Conservation (phyloP, 2,797 vertebrate genomes). For the Setipinna tenuifilis region DNA sequence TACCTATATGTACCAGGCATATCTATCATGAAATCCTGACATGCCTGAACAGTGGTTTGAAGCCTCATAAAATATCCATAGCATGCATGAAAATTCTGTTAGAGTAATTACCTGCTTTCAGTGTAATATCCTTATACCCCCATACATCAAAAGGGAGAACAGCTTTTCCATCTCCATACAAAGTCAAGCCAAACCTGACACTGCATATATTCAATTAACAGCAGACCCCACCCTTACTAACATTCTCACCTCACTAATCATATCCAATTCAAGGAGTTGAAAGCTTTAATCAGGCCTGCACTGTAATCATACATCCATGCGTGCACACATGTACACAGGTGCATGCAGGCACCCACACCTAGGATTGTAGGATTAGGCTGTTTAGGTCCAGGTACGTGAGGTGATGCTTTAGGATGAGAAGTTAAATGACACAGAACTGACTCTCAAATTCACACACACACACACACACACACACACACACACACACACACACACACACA, state of each 20-base stretch:
- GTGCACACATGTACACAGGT: neutral
- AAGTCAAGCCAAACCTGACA: neutral
- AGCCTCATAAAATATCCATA: neutral
- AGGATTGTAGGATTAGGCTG: too few species aligned
- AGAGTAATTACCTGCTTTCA: neutral
- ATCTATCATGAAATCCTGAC: neutral
- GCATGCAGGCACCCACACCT: too few species aligned
- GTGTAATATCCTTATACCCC: neutral
- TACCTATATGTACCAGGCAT: neutral
- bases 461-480: too few species aligned
- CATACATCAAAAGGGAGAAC: constrained; percentile 11
- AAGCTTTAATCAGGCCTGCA: neutral
- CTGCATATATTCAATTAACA: neutral
- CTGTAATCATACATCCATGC: neutral
- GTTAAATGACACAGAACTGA: too few species aligned
- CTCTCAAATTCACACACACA: too few species aligned
- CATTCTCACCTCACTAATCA: neutral
- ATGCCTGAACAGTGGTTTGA: neutral
- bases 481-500: too few species aligned
- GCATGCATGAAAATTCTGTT: neutral
- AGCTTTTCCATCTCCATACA: neutral
- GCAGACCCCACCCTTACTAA: neutral
- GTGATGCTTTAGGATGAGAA: too few species aligned
- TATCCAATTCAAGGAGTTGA: neutral
- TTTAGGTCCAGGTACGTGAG: too few species aligned